Evolutionary conservation across 1,140 invertebrate species (phyloP).

Genomic region (Drosophila arizonae): DNA sequence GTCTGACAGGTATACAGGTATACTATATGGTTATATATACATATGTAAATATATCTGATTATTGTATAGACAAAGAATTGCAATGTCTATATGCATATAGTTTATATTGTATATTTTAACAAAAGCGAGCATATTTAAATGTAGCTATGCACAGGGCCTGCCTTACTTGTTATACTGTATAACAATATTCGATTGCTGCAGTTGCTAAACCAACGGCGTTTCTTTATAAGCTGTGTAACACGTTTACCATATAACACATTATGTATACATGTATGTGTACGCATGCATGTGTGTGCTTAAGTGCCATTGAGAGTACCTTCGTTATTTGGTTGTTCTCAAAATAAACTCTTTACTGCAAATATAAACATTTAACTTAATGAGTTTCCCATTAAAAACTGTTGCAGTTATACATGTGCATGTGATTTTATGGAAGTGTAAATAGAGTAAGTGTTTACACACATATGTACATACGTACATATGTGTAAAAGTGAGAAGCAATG

Average conservation of each 20-base stretch:
- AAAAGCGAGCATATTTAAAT: neutral
- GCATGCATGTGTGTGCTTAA: neutral
- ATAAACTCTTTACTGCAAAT: slow-evolving; percentile 7
- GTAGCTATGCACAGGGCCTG: neutral
- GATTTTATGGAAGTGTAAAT: slow-evolving; percentile 16
- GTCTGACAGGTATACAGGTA: slow-evolving; percentile 11
- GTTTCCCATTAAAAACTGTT: slow-evolving; percentile 4
- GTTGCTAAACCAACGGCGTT: no score
- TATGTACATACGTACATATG: slow-evolving; percentile 1
- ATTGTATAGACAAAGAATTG: slow-evolving; percentile 4
- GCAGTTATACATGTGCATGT: neutral
- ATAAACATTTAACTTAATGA: no score
- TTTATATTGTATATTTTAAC: neutral
- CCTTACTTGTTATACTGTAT: neutral
- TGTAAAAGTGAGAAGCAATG: slow-evolving; percentile 41
- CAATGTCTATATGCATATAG: neutral
- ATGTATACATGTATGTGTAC: neutral
- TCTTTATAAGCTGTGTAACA: no score
- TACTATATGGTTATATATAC: neutral
- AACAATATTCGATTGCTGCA: neutral
- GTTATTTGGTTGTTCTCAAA: neutral
- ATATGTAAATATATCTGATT: neutral
- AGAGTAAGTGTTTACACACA: slow-evolving; percentile 5
- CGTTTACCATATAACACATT: no score
- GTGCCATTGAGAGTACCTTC: no score